These are phyloP conservation scores for Petromus typicus DNA, from an alignment of 2,113 vertebrate species.

Conservation along the genomic window DNA sequence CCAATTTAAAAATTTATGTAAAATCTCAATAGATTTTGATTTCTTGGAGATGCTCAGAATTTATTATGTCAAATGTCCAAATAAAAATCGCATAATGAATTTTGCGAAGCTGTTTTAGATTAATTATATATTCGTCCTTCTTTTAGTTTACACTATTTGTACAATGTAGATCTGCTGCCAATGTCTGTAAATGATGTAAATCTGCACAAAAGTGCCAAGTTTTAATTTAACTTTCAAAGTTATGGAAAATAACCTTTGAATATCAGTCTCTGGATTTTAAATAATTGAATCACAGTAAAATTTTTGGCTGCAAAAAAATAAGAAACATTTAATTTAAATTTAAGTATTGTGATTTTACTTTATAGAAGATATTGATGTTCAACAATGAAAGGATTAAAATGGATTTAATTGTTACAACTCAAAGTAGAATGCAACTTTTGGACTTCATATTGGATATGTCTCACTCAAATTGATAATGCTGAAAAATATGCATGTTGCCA, in stretches of 20 bases:
- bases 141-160: not conserved
- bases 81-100: not conserved
- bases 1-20: not conserved
- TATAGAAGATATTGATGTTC: not conserved
- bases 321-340: not conserved
- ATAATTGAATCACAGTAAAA: not conserved
- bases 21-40: not conserved
- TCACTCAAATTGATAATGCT: not conserved
- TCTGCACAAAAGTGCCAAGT: not conserved
- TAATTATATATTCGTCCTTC: not conserved
- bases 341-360: not conserved
- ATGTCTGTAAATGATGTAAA: not conserved
- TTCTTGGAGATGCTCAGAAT: not conserved
- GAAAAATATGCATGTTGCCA: not conserved
- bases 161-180: not conserved
- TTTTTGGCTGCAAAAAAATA: not conserved
- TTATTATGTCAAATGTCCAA: not conserved
- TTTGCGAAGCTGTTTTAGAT: not conserved
- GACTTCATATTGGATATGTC: not conserved
- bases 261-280: not conserved
- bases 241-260: not conserved
- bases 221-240: not conserved
- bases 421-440: not conserved
- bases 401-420: not conserved
- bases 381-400: not conserved